Evolutionary conservation across 2,888 invertebrate species (phyloP), one percentile per base, ranked within the genome.

Genomic region (Nomada hirtipes): DNA sequence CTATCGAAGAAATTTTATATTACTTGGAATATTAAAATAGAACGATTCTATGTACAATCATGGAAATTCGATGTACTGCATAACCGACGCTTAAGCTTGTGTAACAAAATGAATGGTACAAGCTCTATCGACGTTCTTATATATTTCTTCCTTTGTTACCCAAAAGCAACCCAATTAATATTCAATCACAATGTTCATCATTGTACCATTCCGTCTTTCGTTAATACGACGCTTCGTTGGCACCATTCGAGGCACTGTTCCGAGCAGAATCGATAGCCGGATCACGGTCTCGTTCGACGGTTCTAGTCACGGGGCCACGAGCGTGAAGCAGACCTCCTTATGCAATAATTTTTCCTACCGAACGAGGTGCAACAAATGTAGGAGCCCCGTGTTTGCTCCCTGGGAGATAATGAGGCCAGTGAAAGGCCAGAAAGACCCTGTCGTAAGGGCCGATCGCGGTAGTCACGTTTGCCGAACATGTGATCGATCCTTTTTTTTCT

Each of bases 391-490:
- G 82, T 68, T 61, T 64, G 76, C 74, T 83, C 77, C 81, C 63
- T 75, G 70, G 70, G 47, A 67, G 75, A 82, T 81, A 88, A 87
- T 79, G 87, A 68, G 82, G 83, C 84, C 85, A 87, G 90, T 90
- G 89, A 90, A 90, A 90, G 87, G 89, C 85, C 64, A 67, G 78
- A 83, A 79, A 78, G 76, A 81, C 68, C 61, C 73, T 57, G 75
- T 68, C 75, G 76, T 87, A 86, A 87, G 84, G 80, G 69, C 80
- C 76, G 86, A 69, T 75, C 53, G 57, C 20, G 68, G 73, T 67
- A 80, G 90, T 90, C 91, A 90, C 90, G 90, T 90, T 90, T 88
- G 72, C 61, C 83, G 77, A 88, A 86, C 91, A 91, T 91, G 91
- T 90, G 90, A 87, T 84, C 82, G 73, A 36, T 65, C 44, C 47